Base-by-base conservation (phyloP, 1,140 invertebrate genomes). In the Planococcus citri region DNA sequence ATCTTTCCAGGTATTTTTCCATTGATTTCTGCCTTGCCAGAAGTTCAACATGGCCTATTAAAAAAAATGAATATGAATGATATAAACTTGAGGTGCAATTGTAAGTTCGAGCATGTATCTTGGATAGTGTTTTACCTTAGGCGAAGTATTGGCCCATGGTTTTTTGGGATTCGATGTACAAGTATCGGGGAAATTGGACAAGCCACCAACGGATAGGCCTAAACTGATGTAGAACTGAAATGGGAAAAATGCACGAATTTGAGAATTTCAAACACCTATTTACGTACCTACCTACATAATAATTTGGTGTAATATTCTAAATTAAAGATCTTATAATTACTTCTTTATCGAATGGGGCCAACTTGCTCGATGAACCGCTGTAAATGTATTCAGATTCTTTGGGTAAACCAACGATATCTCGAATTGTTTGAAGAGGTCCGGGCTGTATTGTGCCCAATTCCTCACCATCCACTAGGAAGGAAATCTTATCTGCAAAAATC, bases 141-240 rank as follows among this genome's bases (percentile, higher is more conserved):
- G 61, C 20, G 75, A 75, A 24, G 69, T 72, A 69, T 82, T 82
- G 14, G 70, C 73, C 83, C 83, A 84, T 4, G 82, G 82, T 73
- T 84, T 84, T 14, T 68, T n/a, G 3, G 3, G 29, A 0, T 61
- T 64, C 27, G 70, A 75, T 61, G 60, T 71, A 60, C 69, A 73
- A 21, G 51, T 71, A 72, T 85, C 82, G 3, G 80, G 80, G 75
- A 84, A 84, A 73, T 78, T 82, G 25, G 75, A 76, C 3, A 79
- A 79, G 27, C 83, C 83, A 37, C 83, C 83, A 33, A 82, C 80
- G 69, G 82, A 82, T 24, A 84, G 72, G 69, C 84, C 83, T 4
- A 85, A 68, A 22, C 80, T 78, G 4, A 85, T 61, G 74, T 82
- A 81, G 74, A 83, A 84, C 82, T 83, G n/a, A n/a, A 75, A 14